Percentiles rank a stretch among this genome's conserved stretches.
phyloP scores from a whole-genome alignment of 2,888 invertebrate species.

The Stenodema calcarata region DNA sequence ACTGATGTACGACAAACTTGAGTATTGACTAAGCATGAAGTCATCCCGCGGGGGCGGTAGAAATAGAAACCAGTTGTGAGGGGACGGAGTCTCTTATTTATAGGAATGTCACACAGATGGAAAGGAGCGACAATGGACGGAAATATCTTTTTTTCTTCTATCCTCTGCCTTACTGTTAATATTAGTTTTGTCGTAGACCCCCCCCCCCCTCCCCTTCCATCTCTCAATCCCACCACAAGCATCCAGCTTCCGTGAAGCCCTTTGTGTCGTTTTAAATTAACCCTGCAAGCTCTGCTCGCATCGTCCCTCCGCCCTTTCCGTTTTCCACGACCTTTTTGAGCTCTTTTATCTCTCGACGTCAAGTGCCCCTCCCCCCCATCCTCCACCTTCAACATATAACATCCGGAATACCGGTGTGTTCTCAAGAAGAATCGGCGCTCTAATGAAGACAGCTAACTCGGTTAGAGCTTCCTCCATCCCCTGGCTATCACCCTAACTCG shows the following conservation, averaged over 20 bases:
- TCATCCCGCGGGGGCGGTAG: background rate
- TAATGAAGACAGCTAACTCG: conserved; percentile 36
- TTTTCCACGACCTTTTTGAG: background rate
- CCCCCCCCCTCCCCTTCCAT: background rate
- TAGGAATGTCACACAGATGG: background rate
- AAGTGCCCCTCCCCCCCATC: background rate
- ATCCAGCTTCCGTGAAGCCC: background rate
- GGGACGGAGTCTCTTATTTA: background rate
- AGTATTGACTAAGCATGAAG: no score
- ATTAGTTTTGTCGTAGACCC: conserved; percentile 13
- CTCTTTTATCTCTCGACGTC: conserved; percentile 8
- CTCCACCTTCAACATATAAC: background rate
- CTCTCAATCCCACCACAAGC: background rate
- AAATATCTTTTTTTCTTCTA: conserved; percentile 16
- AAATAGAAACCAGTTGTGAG: background rate
- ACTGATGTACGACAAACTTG: no score
- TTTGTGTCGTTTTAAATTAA: conserved; percentile 35
- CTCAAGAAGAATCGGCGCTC: conserved; percentile 30
- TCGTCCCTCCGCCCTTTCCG: background rate
- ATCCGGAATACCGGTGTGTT: background rate
- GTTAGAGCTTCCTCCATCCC: background rate
- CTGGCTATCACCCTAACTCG: background rate
- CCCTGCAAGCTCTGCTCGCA: background rate
- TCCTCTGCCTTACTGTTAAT: conserved; percentile 3
- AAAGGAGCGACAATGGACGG: conserved; percentile 22